Evolutionary conservation across 2,888 invertebrate genomes (phyloP).

Genomic region (Sycophila texana): DNA sequence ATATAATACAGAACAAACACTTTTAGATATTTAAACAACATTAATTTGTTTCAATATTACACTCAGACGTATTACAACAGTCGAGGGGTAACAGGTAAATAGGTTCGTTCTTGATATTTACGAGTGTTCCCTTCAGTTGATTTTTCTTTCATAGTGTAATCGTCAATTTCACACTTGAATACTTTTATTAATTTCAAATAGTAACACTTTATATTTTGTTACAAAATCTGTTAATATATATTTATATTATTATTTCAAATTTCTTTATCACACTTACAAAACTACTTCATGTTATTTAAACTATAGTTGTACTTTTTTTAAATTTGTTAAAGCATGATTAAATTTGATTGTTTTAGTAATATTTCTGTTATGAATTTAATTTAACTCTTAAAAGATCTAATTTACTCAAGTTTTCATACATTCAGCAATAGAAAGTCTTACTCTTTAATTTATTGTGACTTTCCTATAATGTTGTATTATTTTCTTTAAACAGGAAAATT

Average conservation of each 20-base stretch:
- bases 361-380: too few species aligned
- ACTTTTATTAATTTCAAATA: background rate
- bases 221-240: background rate
- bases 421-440: too few species aligned
- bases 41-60: conserved; percentile 60
- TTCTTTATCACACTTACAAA: background rate
- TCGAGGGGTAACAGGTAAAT: conserved; percentile 59
- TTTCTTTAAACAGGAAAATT: too few species aligned
- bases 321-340: background rate
- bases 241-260: background rate
- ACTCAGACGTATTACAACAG: conserved; percentile 58
- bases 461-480: too few species aligned
- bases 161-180: background rate
- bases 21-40: conserved; percentile 47
- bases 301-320: background rate
- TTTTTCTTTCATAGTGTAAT: conserved; percentile 29
- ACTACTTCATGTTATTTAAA: conserved; percentile 1
- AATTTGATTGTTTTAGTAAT: too few species aligned
- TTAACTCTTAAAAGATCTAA: too few species aligned
- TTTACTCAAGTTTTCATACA: too few species aligned
- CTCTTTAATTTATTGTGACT: too few species aligned
- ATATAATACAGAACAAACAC: conserved; percentile 38
- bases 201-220: conserved; percentile 3
- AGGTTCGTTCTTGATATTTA: conserved; percentile 35
- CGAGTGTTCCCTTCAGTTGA: conserved; percentile 25